Evolutionary conservation across 2,113 vertebrate species (phyloP), one percentile per base, ranked within the genome.

Genomic region (Brienomyrus brachyistius): DNA sequence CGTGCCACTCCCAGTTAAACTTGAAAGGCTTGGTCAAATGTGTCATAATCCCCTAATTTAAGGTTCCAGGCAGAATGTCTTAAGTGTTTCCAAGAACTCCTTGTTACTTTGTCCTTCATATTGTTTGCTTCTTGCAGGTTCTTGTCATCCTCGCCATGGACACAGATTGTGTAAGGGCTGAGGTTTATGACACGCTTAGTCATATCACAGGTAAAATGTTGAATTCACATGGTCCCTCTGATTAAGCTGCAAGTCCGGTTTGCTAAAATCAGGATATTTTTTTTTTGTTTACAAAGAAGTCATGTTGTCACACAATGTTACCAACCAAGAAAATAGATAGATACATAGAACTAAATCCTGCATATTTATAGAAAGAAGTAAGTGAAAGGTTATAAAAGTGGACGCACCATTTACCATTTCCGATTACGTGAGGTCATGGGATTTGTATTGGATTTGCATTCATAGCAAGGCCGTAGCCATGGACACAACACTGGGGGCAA

Each of bases 141-240:
- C 93, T 97, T 5, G 88, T 97, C 84, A 92, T 97, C 3, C 89
- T 91, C 11, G 91, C 94, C 15, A 89, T 91, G 3, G 93, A 94
- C 83, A 93, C 88, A 56, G 94, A 95, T 43, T 66, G 91, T 90
- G 94, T 93, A 93, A 97, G 94, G 91, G 90, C 91, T 91, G 86
- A 43, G 10, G 92, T 99, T 5, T 86, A 95, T 91, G 92, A 93
- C 87, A 90, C 88, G 35, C 93, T 99, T 91, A 95, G 89, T 88
- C 92, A 91, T 89, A 91, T 96, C 89, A 92, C 95, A 88, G 97
- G 98, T 98, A 95, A 94, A 89, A 21, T 31, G 23, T 45, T 27
- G 66, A 17, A 15, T 52, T 51, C 80, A 89, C n/a, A 31, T 9
- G 23, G 9, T 77, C n/a, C 23, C 13, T 54, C n/a, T 40, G 7